Base-by-base conservation (phyloP, 2,888 invertebrate genomes). In the Tiliacea citrago region DNA sequence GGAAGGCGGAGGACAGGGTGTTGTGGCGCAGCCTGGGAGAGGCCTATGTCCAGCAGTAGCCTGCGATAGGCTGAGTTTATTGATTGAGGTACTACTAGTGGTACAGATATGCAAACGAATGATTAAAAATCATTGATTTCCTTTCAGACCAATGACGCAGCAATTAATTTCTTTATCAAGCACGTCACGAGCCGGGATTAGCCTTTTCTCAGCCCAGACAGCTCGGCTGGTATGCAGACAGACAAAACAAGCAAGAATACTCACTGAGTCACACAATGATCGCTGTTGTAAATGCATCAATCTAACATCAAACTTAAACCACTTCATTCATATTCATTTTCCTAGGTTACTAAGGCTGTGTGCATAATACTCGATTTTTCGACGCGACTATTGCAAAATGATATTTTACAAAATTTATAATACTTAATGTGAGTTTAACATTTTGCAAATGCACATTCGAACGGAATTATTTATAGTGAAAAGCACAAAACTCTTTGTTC, bases 161-260 rank as follows among this genome's bases (percentile, higher is more conserved):
- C 9, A 55, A 72, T 57, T 39, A 47, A 62, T 67, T 53, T 21
- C 39, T 76, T 60, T 7, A 60, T 65, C 21, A 39, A 60, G 49
- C 7, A 13, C 68, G 58, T 82, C 49, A 63, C 16, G 47, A 49
- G 39, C 35, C 47, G 8, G 21, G 42, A 42, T 58, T 58, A 63
- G 62, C 47, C 51, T 21, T 58, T 67, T 12, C 42, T 63, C 13
- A 55, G 49, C 24, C 39, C 82, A 79, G 78, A 79, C 78, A 68
- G 9, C 6, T 13, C 77, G 82, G 82, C 82, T 70, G 79, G 82
- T 67, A 79, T 82, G 83, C 79, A 80, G 83, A 80, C 79, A 49
- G 63, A 55, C 29, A 77, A 68, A 76, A 76, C 55, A 55, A 80
- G 10, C 53, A 63, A 71, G 55, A 82, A 16, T 39, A 21, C 35